Evolutionary conservation across 2,888 invertebrate species (phyloP), one percentile per base, ranked within the genome.

Genomic region (Lamellibrachia satsuma): DNA sequence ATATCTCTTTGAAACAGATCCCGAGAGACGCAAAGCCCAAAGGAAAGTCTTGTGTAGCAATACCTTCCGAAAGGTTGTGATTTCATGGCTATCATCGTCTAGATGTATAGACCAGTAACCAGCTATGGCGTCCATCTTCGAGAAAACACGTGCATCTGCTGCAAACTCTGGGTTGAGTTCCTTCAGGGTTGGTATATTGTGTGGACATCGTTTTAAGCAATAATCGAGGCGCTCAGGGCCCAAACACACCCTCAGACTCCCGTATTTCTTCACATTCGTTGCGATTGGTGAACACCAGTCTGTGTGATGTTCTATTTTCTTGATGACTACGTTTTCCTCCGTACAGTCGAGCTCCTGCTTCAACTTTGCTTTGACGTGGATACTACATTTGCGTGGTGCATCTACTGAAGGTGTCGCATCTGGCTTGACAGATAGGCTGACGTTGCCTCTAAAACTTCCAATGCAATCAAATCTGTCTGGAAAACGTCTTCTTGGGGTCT

Each of bases 251-350:
- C 92, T 55, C 27, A 92, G 15, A 15, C n/a, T n/a, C 6, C 75
- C 92, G 39, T 92, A 60, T 27, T 27, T 8, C 51, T 92, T 92
- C 9, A 52, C 60, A 8, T 4, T n/a, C 8, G 27, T 57, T 3
- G 92, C 22, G 51, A 92, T 27, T 8, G 60, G 27, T 92, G 75
- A 92, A 22, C 92, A 92, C 92, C 92, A 92, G 60, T 92, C 92
- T n/a, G 92, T 92, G 92, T 92, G 92, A 9, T 92, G 8, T 22
- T 60, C 60, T 4, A 60, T 60, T 22, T 60, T 60, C 9, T 11
- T 7, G 60, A 15, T 60, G 9, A 60, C 22, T 9, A 11, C 60
- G 11, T 60, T 22, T 15, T 11, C 22, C 60, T 9, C 15, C 60
- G 15, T 60, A 15, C 4, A 4, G 22, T 60, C 22, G 4, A 60